These are phyloP conservation scores for Anser brachyrhynchus DNA, from an alignment of 2,113 vertebrate species.

Conservation along the genomic window DNA sequence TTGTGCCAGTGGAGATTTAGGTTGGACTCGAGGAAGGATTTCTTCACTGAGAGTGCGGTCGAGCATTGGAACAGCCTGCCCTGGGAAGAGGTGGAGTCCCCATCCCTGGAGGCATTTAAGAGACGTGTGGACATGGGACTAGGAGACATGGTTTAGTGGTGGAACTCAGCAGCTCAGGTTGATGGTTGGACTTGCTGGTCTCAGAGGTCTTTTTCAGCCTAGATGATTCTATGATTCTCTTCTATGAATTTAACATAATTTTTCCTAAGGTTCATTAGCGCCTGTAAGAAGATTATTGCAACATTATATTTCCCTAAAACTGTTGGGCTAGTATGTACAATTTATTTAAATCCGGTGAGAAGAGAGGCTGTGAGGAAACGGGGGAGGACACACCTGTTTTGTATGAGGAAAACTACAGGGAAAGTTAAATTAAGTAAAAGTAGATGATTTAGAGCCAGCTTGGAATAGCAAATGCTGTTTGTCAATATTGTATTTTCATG, in stretches of 20 bases:
- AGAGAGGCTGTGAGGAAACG: background rate
- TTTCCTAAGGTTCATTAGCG: background rate
- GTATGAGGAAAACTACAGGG: background rate
- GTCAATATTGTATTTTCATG: background rate
- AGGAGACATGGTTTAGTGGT: background rate
- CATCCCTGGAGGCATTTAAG: background rate
- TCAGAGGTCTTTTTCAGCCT: background rate
- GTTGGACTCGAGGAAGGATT: background rate
- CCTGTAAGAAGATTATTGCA: background rate
- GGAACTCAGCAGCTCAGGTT: background rate
- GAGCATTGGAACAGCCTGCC: background rate
- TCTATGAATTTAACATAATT: background rate
- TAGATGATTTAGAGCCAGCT: background rate
- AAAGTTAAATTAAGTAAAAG: background rate
- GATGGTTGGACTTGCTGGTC: background rate
- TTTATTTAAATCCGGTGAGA: background rate
- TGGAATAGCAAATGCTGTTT: background rate
- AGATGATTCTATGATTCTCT: background rate
- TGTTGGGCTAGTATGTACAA: background rate
- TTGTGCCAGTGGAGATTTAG: background rate
- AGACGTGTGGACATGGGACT: background rate
- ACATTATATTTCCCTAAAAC: background rate
- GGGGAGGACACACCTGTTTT: background rate
- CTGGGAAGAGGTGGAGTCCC: background rate
- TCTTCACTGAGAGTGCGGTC: background rate